Evolutionary conservation across 23 tunicate species (phyloP).

Genomic region (Clavelina lepadiformis): DNA sequence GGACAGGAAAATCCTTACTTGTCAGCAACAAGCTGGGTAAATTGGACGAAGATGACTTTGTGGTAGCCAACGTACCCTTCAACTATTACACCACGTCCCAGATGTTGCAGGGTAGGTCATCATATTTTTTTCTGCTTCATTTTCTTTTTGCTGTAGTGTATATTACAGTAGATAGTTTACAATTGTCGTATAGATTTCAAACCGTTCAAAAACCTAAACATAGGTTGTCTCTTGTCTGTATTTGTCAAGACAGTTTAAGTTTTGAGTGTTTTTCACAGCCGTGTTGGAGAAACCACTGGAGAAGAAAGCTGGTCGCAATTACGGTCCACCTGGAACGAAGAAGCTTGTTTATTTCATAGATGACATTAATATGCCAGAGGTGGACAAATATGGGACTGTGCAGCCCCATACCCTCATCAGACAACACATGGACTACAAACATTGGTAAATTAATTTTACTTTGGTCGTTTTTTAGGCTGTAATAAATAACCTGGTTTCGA

Average conservation of each 20-base stretch:
- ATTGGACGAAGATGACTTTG: constrained; percentile 87
- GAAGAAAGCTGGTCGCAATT: constrained; percentile 96
- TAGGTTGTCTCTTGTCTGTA: no score
- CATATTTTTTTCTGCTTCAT: no score
- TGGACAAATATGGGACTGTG: constrained; percentile 94
- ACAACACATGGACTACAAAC: constrained; percentile 98
- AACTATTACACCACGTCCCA: constrained; percentile 96
- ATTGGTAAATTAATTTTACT: constrained; percentile 83
- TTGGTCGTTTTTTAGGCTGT: no score
- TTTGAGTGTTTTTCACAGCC: constrained; percentile 74
- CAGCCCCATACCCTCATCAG: constrained; percentile 97
- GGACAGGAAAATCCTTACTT: constrained; percentile 89
- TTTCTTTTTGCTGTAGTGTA: no score
- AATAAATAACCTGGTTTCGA: no score
- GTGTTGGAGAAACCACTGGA: constrained; percentile 97
- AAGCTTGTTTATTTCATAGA: constrained; percentile 91
- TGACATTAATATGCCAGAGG: constrained; percentile 99
- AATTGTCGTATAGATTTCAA: no score
- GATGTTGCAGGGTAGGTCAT: constrained; percentile 96
- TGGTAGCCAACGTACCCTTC: constrained; percentile 94
- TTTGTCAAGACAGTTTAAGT: no score
- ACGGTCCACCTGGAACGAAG: constrained; percentile 96
- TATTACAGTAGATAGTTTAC: no score
- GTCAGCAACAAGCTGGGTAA: constrained; percentile 70
- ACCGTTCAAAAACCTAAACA: no score